Evolutionary conservation across 2,888 invertebrate genomes (phyloP), one percentile per base, ranked within the genome.

Genomic region (Sepiola atlantica): DNA sequence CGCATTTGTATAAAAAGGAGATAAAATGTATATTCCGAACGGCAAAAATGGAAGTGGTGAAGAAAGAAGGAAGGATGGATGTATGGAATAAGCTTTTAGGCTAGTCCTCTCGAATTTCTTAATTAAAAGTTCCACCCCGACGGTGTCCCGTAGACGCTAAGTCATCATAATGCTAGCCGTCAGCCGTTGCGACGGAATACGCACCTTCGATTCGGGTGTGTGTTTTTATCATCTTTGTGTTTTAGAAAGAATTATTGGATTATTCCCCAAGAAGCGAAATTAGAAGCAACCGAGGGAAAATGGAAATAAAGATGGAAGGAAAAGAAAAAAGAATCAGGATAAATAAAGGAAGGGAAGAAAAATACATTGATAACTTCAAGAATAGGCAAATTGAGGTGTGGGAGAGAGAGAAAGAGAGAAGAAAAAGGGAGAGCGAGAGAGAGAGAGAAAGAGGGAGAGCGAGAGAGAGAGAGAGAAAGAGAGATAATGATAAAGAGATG

Each of bases 161-260:
- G 77, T n/a, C 77, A n/a, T 77, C 77, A 77, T 77, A 77, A 77
- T 77, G n/a, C 77, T 77, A n/a, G 77, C 77, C n/a, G 77, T 77
- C 77, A 77, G 77, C 77, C 77, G 14, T 32, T 16, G n/a, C n/a
- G 77, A n/a, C 77, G n/a, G n/a, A 16, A 77, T n/a, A n/a, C 77
- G n/a, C 77, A 32, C 4, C n/a, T 77, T 2, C 77, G 77, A 28
- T 77, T n/a, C 2, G 16, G 77, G 77, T 77, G n/a, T n/a, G 77
- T 77, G n/a, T n/a, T 77, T 77, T n/a, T 32, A n/a, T 77, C n/a
- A n/a, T 77, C n/a, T 77, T 77, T 77, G n/a, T 77, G 77, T 77
- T 77, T 77, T 77, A 77, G 77, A n/a, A 8, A n/a, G n/a, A n/a
- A 77, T 77, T n/a, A 77, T 77, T 77, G 77, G n/a, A 77, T 77